Conservation (phyloP, 1,140 invertebrate species). For the Drosophila sp. region DNA sequence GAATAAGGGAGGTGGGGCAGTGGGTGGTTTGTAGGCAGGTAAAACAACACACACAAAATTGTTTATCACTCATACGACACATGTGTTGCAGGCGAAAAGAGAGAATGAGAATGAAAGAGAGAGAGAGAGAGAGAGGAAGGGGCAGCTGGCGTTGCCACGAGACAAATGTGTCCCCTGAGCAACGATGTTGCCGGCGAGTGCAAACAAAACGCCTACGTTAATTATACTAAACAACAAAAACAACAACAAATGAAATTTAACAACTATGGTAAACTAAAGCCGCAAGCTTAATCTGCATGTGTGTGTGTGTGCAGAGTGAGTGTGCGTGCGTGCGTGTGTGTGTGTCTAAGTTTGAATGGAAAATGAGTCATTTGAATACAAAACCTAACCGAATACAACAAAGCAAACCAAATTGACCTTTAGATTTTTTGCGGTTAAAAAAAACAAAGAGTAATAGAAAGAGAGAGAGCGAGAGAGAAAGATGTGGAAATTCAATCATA, state of each 20-base stretch:
- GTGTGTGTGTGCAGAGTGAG: slow-evolving; percentile 1
- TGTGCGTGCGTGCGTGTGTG: slow-evolving; percentile 23
- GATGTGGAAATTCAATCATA: slow-evolving; percentile 50
- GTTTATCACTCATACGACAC: slow-evolving; percentile 70
- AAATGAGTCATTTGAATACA: slow-evolving; percentile 62
- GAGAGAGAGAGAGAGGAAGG: background rate
- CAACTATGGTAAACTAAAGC: slow-evolving; percentile 48
- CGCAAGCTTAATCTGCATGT: slow-evolving; percentile 40
- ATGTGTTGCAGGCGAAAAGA: slow-evolving; percentile 30
- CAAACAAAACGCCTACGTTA: slow-evolving; percentile 69
- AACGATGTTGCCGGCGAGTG: slow-evolving; percentile 4
- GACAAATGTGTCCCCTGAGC: slow-evolving; percentile 53
- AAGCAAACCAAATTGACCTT: slow-evolving; percentile 49
- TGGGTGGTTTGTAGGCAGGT: background rate
- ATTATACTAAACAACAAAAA: slow-evolving; percentile 58
- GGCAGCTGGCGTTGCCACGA: slow-evolving; percentile 21
- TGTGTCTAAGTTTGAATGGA: slow-evolving; percentile 44
- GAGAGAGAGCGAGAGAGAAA: background rate
- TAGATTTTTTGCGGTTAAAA: slow-evolving; percentile 24
- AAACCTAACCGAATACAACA: slow-evolving; percentile 37
- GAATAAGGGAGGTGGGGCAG: background rate
- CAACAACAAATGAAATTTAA: slow-evolving; percentile 48
- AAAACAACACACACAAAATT: slow-evolving; percentile 47
- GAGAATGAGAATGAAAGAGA: background rate
- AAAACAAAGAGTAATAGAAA: slow-evolving; percentile 8